phyloP scores from a whole-genome alignment of 2,113 vertebrate species.

The Pomatorhinus ruficollis region DNA sequence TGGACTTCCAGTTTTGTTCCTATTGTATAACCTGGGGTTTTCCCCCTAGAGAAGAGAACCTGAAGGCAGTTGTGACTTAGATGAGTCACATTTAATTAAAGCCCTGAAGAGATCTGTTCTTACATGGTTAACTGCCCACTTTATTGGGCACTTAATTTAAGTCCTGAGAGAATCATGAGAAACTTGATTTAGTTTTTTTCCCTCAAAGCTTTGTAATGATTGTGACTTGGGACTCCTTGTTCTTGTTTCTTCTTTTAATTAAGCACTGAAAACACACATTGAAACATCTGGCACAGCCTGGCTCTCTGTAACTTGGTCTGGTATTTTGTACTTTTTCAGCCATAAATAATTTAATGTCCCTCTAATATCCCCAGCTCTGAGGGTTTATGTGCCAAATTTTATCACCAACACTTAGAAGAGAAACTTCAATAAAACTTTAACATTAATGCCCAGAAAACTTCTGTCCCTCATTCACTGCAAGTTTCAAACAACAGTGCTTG shows the following conservation, averaged over 20 bases:
- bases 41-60: background rate
- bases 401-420: background rate
- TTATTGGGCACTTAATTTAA: conserved; percentile 27
- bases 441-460: background rate
- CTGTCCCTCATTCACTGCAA: background rate
- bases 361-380: background rate
- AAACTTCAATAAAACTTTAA: background rate
- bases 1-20: background rate
- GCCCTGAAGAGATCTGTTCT: conserved; percentile 20
- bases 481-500: background rate
- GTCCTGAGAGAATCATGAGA: background rate
- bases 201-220: background rate
- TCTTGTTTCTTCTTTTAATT: conserved; percentile 19
- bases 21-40: accelerated
- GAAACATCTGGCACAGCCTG: conserved; percentile 5
- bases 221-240: background rate
- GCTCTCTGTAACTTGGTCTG: background rate
- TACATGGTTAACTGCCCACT: conserved; percentile 14
- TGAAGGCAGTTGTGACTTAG: background rate
- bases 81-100: conserved; percentile 44
- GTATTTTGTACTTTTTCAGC: background rate
- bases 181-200: conserved; percentile 18
- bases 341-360: background rate
- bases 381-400: background rate
- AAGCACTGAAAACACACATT: background rate